Evolutionary conservation across 2,888 invertebrate genomes (phyloP).

Genomic region (Lomographa bimaculata): DNA sequence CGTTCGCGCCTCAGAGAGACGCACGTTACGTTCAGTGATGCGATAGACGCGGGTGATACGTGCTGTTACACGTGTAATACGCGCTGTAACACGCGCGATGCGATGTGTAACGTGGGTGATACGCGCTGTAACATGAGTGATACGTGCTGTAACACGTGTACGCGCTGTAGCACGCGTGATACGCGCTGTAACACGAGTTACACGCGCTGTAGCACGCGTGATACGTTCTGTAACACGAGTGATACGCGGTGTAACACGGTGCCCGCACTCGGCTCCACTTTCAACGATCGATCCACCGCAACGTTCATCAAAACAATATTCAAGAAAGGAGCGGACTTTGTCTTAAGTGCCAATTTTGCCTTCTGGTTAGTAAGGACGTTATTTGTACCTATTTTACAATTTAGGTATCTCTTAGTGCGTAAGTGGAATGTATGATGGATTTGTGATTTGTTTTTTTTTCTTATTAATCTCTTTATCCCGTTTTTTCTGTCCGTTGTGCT

Average conservation of each 20-base stretch:
- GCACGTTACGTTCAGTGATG: conserved; percentile 25
- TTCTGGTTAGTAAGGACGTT: conserved; percentile 82
- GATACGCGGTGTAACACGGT: background rate
- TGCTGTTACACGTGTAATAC: background rate
- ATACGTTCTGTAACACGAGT: background rate
- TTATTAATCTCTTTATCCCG: conserved; percentile 12
- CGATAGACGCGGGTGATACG: conserved; percentile 7
- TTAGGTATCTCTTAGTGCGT: conserved; percentile 79
- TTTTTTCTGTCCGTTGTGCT: conserved; percentile 49
- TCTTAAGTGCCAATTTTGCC: conserved; percentile 84
- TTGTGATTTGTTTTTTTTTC: conserved; percentile 54
- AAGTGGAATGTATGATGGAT: conserved; percentile 71
- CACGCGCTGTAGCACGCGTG: conserved; percentile 1
- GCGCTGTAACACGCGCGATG: conserved; percentile 1
- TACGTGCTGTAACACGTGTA: conserved; percentile 1
- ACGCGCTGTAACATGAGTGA: background rate
- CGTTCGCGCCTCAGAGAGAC: conserved; percentile 17
- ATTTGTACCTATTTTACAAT: conserved; percentile 79
- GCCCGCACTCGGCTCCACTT: conserved; percentile 1
- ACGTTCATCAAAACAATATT: conserved; percentile 53
- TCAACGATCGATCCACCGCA: conserved; percentile 29
- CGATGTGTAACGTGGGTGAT: conserved; percentile 1
- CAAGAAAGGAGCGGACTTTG: conserved; percentile 68
- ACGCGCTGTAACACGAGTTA: conserved; percentile 1
- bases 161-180: background rate